A percentile compares a stretch with the other conserved stretches of the same genome.
These are phyloP conservation scores for Felis chaus DNA, from an alignment of 2,113 vertebrate genomes.

Conservation along the genomic window DNA sequence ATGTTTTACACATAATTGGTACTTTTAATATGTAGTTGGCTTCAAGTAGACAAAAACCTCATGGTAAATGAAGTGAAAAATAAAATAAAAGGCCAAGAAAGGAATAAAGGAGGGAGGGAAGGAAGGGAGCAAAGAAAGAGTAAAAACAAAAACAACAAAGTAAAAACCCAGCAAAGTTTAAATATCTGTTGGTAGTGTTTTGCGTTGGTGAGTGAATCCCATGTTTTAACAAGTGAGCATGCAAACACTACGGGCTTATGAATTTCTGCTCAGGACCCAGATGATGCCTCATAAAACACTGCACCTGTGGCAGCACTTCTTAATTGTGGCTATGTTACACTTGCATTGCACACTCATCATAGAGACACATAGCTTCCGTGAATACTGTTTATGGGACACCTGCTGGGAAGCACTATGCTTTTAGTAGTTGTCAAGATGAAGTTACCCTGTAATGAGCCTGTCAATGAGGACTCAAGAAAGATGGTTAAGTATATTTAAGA, in stretches of 20 bases:
- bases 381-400: conserved; percentile 5
- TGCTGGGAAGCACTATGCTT: neutral
- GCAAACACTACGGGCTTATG: neutral
- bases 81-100: neutral
- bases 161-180: neutral
- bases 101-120: neutral
- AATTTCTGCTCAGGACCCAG: neutral
- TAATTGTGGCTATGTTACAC: neutral
- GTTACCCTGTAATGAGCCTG: neutral
- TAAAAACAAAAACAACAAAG: rapidly evolving
- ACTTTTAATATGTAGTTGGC: neutral
- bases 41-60: neutral
- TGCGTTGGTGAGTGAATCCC: neutral
- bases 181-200: neutral
- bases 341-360: neutral
- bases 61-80: neutral
- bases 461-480: neutral
- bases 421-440: neutral
- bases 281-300: neutral
- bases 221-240: neutral
- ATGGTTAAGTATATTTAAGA: neutral
- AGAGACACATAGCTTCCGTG: neutral
- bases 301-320: neutral
- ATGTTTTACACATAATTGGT: neutral
- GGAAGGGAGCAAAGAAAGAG: neutral